Base-by-base conservation (phyloP, 2,113 vertebrate genomes). In the Oryzias woworae region DNA sequence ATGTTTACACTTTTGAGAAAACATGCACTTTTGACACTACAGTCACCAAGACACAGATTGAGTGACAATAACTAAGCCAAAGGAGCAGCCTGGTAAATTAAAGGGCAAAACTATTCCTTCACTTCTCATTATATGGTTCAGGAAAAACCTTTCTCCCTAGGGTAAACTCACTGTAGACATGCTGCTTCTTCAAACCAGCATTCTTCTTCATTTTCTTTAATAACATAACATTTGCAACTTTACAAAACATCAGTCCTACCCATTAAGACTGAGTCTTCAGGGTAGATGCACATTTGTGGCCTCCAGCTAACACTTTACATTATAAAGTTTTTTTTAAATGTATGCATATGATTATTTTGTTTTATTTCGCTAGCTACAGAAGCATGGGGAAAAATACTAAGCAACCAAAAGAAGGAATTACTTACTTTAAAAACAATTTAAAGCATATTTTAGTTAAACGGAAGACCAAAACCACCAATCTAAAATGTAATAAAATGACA, bases 11-110 rank as follows among this genome's bases (percentile, higher is more conserved):
- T 13, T 36, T 36, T 36, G 12, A 36, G 8, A 36, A 12, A 36
- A 36, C 4, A 5, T 17, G 8, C 15, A 57, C 3, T 3, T 45
- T 53, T 12, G 53, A 53, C 20, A 44, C 22, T 10, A 18, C 13
- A 53, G 15, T 31, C 45, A 46, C 28, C 7, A 1, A 54, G 7
- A 43, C 22, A 54, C 14, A 56, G 28, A 42, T 63, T 4, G 53
- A 47, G 50, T 54, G 52, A 51, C 58, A 62, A 70, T 45, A 58
- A 74, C 52, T 55, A 17, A 59, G 65, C 49, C 70, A 71, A 5
- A 22, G 28, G 61, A 73, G 69, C 70, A 75, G 62, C 62, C 49
- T 47, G 53, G 77, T 55, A 79, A 85, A 87, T 89, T 81, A 85
- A 68, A 89, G 76, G 80, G 75, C 67, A 79, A 31, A 58, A 62